These are phyloP conservation scores for Tricholauxania praeusta DNA, from an alignment of 2,888 invertebrate species.

Conservation along the genomic window DNA sequence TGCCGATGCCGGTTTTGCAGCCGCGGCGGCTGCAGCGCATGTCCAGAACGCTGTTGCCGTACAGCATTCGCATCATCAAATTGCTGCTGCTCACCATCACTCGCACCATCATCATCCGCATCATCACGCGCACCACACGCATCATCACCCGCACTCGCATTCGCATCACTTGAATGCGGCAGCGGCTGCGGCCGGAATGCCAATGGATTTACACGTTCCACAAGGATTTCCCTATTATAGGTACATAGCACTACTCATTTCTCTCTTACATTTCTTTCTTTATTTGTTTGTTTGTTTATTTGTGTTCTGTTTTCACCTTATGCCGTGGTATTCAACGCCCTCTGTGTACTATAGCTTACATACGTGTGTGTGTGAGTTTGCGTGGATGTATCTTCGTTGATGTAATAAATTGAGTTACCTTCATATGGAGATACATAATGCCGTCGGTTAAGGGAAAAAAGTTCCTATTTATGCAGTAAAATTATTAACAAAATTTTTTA, in stretches of 20 bases:
- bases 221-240: slow-evolving; percentile 93
- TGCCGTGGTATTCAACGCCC: neutral
- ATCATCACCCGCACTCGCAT: slow-evolving; percentile 71
- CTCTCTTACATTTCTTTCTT: neutral
- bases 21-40: slow-evolving; percentile 69
- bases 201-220: slow-evolving; percentile 93
- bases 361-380: neutral
- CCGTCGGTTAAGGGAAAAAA: too few relatives aligned
- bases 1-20: slow-evolving; percentile 65
- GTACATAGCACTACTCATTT: slow-evolving; percentile 67
- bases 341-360: too few relatives aligned
- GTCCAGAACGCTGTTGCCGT: slow-evolving; percentile 69
- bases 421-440: too few relatives aligned
- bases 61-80: slow-evolving; percentile 57
- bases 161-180: slow-evolving; percentile 65
- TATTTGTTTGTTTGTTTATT: slow-evolving; percentile 4
- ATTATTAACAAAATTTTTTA: too few relatives aligned
- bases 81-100: slow-evolving; percentile 45
- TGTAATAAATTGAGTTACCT: too few relatives aligned
- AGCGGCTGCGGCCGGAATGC: slow-evolving; percentile 74
- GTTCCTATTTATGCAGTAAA: too few relatives aligned
- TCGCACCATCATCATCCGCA: slow-evolving; percentile 54
- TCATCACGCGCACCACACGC: slow-evolving; percentile 65
- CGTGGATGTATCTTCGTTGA: neutral
- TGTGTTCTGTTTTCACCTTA: neutral